Percentiles rank a stretch among this genome's conserved stretches.
Evolutionary conservation across 2,797 vertebrate species (phyloP).

Genomic region (Ptychadena robeensis): DNA sequence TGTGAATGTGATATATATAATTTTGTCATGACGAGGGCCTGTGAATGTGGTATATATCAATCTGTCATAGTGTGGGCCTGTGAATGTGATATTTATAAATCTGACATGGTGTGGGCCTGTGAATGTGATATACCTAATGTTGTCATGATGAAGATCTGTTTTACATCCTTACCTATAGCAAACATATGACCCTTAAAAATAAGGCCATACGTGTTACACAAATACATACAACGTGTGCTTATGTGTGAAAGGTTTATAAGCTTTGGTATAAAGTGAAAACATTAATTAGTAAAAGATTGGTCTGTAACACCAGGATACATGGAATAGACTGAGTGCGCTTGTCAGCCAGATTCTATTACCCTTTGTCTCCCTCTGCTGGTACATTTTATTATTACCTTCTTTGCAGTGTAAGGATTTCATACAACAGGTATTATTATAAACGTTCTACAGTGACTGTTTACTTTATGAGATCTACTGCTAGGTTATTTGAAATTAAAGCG

Average conservation of each 20-base stretch:
- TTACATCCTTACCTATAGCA: not conserved
- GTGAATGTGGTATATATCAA: no score
- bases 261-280: not conserved
- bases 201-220: not conserved
- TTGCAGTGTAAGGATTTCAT: not conserved
- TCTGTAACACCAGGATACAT: not conserved
- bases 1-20: no score
- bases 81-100: not conserved
- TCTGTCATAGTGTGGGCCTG: no score
- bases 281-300: not conserved
- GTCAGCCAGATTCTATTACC: not conserved
- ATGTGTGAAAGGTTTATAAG: not conserved
- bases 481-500: no score
- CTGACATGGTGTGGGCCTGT: not conserved
- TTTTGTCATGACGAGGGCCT: no score
- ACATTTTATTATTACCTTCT: not conserved
- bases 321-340: not conserved
- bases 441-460: no score
- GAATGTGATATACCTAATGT: not conserved
- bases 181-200: not conserved
- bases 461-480: no score
- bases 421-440: no score
- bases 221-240: not conserved
- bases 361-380: conserved; percentile 49
- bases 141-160: not conserved